phyloP scores from a whole-genome alignment of 1,140 invertebrate species.

The Venustaconcha ellipsiformis region DNA sequence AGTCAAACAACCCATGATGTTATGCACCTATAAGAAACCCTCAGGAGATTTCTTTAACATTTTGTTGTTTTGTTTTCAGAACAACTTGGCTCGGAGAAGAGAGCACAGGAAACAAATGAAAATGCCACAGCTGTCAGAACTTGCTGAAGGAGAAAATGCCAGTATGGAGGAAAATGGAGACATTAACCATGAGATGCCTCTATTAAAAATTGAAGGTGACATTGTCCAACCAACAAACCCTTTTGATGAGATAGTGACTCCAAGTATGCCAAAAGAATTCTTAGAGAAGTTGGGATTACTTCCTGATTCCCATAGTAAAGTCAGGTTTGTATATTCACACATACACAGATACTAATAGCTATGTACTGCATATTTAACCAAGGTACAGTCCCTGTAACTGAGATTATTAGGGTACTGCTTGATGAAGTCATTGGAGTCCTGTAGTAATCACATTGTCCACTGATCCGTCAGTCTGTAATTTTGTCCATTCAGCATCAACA shows the following conservation, averaged over 20 bases:
- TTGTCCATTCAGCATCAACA: too few species aligned
- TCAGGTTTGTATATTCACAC: too few species aligned
- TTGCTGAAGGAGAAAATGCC: constrained; percentile 18
- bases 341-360: too few species aligned
- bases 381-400: too few species aligned
- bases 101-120: constrained; percentile 13
- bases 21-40: too few species aligned
- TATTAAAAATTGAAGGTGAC: background rate
- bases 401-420: too few species aligned
- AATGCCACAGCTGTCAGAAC: constrained; percentile 32
- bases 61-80: constrained; percentile 12
- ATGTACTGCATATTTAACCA: too few species aligned
- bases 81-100: constrained; percentile 18
- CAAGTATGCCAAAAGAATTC: constrained; percentile 29
- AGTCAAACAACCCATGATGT: too few species aligned
- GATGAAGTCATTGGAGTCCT: too few species aligned
- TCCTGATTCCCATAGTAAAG: background rate
- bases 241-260: constrained; percentile 1
- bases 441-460: too few species aligned
- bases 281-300: constrained; percentile 18
- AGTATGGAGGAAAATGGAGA: constrained; percentile 8
- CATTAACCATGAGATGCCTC: background rate
- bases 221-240: background rate
- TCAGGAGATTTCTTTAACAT: too few species aligned
- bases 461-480: too few species aligned